phyloP scores from a whole-genome alignment of 1,140 invertebrate species.

The Periplaneta americana region DNA sequence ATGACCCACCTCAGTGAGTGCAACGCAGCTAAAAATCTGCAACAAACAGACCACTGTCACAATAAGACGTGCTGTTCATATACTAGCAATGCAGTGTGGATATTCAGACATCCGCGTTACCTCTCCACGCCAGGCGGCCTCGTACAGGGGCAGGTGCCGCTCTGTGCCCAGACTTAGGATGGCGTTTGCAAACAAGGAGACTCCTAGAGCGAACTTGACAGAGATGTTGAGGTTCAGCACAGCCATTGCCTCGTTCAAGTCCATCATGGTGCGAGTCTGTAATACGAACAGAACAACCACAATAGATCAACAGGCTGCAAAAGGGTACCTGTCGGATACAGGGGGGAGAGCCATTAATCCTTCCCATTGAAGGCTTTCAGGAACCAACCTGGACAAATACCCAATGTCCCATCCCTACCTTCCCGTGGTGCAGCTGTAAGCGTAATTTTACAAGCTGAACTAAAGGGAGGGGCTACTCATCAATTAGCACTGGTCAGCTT shows the following conservation, averaged over 20 bases:
- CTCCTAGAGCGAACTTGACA: slow-evolving; percentile 45
- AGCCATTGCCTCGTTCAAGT: slow-evolving; percentile 61
- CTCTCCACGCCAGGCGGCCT: slow-evolving; percentile 60
- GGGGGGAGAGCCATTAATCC: too few species aligned
- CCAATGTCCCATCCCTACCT: too few species aligned
- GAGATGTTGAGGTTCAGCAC: slow-evolving; percentile 58
- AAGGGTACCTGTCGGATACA: too few species aligned
- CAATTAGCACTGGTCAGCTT: too few species aligned
- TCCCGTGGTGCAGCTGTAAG: too few species aligned
- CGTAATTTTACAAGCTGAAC: too few species aligned
- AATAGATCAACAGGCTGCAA: too few species aligned
- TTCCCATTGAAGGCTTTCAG: too few species aligned
- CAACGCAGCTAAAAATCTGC: slow-evolving; percentile 73
- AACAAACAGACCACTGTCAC: slow-evolving; percentile 14
- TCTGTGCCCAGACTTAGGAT: slow-evolving; percentile 69
- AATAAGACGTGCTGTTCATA: not conserved
- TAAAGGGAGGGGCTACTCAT: too few species aligned
- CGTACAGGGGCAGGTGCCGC: slow-evolving; percentile 63
- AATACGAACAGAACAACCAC: too few species aligned
- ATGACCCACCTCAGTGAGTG: slow-evolving; percentile 88
- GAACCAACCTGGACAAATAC: too few species aligned
- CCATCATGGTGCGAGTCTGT: slow-evolving; percentile 61
- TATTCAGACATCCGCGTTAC: slow-evolving; percentile 33
- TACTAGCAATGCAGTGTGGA: too few species aligned
- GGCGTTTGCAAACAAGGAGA: slow-evolving; percentile 61